A percentile compares a stretch with the other conserved stretches of the same genome.
Evolutionary conservation across 2,888 invertebrate genomes (phyloP).

Genomic region (Cheilosia impressa): DNA sequence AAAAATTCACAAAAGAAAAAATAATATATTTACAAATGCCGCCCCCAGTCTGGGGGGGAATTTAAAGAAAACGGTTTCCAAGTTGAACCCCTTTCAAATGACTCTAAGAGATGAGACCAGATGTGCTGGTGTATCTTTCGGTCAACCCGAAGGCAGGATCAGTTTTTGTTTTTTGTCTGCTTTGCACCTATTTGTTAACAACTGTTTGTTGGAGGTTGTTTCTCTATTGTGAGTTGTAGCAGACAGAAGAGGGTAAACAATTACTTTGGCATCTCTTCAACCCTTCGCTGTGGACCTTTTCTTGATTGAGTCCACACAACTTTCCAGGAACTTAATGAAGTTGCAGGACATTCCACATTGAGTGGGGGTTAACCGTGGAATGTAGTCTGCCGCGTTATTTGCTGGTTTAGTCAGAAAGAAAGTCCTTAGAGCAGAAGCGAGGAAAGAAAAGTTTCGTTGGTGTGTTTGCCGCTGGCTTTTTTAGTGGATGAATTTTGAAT

Average conservation of each 20-base stretch:
- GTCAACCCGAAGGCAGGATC: conserved; percentile 24
- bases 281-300: not conserved
- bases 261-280: conserved; percentile 8
- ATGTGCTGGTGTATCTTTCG: conserved; percentile 9
- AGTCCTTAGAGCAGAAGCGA: not conserved
- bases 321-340: conserved; percentile 27
- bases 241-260: conserved; percentile 6
- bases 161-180: not conserved
- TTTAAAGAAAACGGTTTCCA: not conserved
- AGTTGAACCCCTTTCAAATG: not conserved
- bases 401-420: not conserved
- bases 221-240: not conserved
- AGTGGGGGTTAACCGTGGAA: conserved; percentile 18
- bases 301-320: conserved; percentile 20
- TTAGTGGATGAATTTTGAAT: too few relatives aligned
- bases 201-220: not conserved
- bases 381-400: not conserved
- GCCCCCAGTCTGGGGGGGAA: conserved; percentile 5
- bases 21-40: conserved; percentile 18
- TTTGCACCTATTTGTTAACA: not conserved
- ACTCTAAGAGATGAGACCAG: conserved; percentile 3
- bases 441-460: not conserved
- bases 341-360: conserved; percentile 9
- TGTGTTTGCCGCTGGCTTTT: too few relatives aligned
- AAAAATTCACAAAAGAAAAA: conserved; percentile 4